Conservation (phyloP, 92 coral and sea anemone genomes). For the Metridium senile region DNA sequence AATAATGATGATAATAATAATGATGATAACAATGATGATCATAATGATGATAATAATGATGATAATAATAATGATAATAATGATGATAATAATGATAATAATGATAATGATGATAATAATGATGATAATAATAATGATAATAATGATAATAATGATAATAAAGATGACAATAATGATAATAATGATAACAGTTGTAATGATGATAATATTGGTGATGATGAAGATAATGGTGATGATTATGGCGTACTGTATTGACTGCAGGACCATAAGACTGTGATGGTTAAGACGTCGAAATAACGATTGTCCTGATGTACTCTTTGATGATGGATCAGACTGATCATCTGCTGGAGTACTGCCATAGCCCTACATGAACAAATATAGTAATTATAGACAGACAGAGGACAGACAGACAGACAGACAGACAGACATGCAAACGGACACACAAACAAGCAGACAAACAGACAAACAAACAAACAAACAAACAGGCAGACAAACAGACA, state of each 20-base stretch:
- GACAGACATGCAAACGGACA: slow-evolving; percentile 1
- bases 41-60: not conserved
- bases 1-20: not conserved
- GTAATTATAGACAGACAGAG: not conserved
- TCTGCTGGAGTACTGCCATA: slow-evolving; percentile 64
- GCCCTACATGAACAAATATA: slow-evolving; percentile 56
- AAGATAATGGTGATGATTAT: not conserved
- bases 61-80: too few species aligned
- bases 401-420: not conserved
- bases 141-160: not conserved
- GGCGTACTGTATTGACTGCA: slow-evolving; percentile 44
- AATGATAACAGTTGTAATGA: too few species aligned
- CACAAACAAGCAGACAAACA: not conserved
- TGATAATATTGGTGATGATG: not conserved
- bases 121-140: not conserved
- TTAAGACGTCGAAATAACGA: slow-evolving; percentile 91
- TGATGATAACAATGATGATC: not conserved
- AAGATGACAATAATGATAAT: too few species aligned
- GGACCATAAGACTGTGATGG: slow-evolving; percentile 94
- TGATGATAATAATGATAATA: too few species aligned
- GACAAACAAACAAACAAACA: not conserved
- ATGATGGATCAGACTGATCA: slow-evolving; percentile 42
- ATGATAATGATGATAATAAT: not conserved
- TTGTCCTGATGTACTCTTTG: slow-evolving; percentile 61
- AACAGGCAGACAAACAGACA: slow-evolving; percentile 5